These are phyloP conservation scores for Sphecodes monilicornis DNA, from an alignment of 2,888 invertebrate genomes.

Conservation along the genomic window DNA sequence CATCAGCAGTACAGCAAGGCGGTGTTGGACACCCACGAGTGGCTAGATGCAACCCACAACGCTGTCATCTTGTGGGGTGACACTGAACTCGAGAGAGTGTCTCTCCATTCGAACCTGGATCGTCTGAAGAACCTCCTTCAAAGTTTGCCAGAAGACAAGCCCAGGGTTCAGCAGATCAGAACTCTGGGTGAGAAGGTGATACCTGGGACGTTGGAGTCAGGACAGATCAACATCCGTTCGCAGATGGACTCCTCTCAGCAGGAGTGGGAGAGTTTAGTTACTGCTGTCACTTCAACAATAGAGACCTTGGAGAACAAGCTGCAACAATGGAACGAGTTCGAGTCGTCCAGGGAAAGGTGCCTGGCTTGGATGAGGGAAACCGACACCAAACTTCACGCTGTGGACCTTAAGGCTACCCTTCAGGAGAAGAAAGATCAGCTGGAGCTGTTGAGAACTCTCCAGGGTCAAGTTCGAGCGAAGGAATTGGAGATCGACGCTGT, in stretches of 20 bases:
- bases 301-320: constrained; percentile 93
- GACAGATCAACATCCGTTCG: constrained; percentile 93
- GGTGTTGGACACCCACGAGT: constrained; percentile 94
- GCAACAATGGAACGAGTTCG: constrained; percentile 96
- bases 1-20: constrained; percentile 96
- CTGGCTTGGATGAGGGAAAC: constrained; percentile 94
- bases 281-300: constrained; percentile 91
- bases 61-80: constrained; percentile 94
- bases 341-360: constrained; percentile 93
- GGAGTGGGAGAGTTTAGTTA: constrained; percentile 94
- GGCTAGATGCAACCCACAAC: constrained; percentile 93
- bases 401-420: constrained; percentile 93
- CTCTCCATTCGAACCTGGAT: constrained; percentile 94
- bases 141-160: constrained; percentile 94
- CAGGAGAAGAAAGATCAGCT: constrained; percentile 94
- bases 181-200: constrained; percentile 95
- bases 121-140: constrained; percentile 91
- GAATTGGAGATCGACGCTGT: constrained; percentile 97
- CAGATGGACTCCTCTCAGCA: constrained; percentile 95
- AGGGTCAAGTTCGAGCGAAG: constrained; percentile 95
- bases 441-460: constrained; percentile 91
- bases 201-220: constrained; percentile 93
- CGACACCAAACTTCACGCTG: constrained; percentile 94
- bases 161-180: constrained; percentile 92
- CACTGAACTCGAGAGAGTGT: constrained; percentile 92